These are phyloP conservation scores for Stichodactyla helianthus DNA, from an alignment of 64 coral and sea anemone genomes.

Conservation along the genomic window DNA sequence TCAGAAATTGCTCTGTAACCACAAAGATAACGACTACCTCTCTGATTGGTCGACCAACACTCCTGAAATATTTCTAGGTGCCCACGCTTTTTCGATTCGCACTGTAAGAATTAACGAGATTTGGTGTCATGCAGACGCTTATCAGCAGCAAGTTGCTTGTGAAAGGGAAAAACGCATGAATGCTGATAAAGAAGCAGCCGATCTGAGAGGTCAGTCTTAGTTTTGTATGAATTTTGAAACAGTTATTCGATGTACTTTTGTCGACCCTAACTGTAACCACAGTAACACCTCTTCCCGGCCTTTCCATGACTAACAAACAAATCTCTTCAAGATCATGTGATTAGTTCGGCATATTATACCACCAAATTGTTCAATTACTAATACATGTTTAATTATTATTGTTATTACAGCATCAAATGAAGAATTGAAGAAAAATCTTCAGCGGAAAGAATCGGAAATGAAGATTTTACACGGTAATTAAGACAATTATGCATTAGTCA, in stretches of 20 bases:
- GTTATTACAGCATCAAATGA: conserved; percentile 57
- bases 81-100: too few relatives aligned
- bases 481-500: too few relatives aligned
- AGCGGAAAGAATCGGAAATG: conserved; percentile 90
- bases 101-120: too few relatives aligned
- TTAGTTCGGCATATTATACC: neutral
- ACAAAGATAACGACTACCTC: too few relatives aligned
- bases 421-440: conserved; percentile 66
- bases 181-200: conserved; percentile 32
- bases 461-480: conserved; percentile 83
- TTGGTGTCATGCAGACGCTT: conserved; percentile 4
- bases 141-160: conserved; percentile 46
- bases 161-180: conserved; percentile 25
- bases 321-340: neutral
- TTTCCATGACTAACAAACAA: too few relatives aligned
- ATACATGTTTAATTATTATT: neutral
- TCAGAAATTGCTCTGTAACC: too few relatives aligned
- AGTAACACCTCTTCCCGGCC: too few relatives aligned
- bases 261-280: too few relatives aligned
- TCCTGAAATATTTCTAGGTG: too few relatives aligned
- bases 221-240: too few relatives aligned
- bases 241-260: too few relatives aligned
- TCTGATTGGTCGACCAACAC: too few relatives aligned
- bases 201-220: conserved; percentile 21
- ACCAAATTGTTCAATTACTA: neutral